Evolutionary conservation across 2,113 vertebrate genomes (phyloP), one percentile per base, ranked within the genome.

Genomic region (Barnardius zonarius): DNA sequence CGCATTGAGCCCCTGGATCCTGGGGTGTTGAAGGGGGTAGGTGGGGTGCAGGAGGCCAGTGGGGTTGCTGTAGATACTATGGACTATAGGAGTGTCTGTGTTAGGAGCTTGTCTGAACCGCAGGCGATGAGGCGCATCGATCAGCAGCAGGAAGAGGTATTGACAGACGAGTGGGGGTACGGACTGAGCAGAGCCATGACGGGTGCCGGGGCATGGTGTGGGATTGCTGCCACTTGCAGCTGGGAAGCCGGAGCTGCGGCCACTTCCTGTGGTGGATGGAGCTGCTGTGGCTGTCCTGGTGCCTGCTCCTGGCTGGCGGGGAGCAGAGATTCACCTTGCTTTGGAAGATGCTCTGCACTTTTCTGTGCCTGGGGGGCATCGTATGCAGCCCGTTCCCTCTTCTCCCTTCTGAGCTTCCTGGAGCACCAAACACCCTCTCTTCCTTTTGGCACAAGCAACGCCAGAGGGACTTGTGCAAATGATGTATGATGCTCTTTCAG

Each of bases 401-500:
- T n/a, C 54, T 66, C 25, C 41, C 51, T 3, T 1, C 46, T 0
- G 0, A 23, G 48, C 16, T 25, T 23, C 67, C 72, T 1, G 0
- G 67, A 30, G 41, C 57, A 16, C 1, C 0, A 10, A 63, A 31
- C 43, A 41, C 73, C 86, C 61, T 62, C 88, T 64, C 43, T 24
- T 54, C 64, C 78, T 61, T 77, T 79, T 0, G 2, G 51, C 82
- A n/a, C 33, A 8, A 37, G 84, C 3, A 4, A 41, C 49, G 82
- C 85, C 83, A 15, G 70, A 19, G 88, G 68, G 78, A 20, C 70
- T 33, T 69, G 83, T 92, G 97, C 97, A 88, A 94, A 95, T 74
- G 95, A 97, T 94, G 96, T 83, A 96, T 91, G 93, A 28, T 90
- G 70, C 72, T 84, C 83, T 94, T 97, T 94, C 92, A 30, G 86